These are phyloP conservation scores for Denticeps clupeoides DNA, from an alignment of 2,797 vertebrate genomes.

Conservation along the genomic window DNA sequence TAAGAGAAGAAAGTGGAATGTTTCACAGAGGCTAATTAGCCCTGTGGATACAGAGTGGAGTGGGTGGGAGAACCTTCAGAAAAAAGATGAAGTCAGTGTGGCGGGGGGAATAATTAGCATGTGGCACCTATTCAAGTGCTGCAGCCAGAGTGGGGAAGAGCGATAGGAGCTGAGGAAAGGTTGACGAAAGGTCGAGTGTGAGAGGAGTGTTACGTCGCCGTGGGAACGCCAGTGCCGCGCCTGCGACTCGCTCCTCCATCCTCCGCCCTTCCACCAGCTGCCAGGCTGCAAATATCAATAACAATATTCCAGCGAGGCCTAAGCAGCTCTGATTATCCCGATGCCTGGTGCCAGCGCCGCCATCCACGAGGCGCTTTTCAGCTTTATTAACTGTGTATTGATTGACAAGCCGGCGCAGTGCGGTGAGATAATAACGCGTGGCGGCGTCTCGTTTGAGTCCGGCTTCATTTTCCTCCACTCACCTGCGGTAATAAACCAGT, in stretches of 20 bases:
- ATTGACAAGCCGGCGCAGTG: neutral
- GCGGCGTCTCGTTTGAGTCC: neutral
- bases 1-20: slow-evolving; percentile 27
- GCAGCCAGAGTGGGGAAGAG: slow-evolving; percentile 14
- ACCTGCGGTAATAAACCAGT: neutral
- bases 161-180: too few relatives aligned
- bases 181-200: too few relatives aligned
- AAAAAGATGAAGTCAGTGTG: neutral
- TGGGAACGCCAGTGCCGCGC: too few relatives aligned
- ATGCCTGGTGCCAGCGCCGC: neutral
- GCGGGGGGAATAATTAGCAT: slow-evolving; percentile 29
- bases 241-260: too few relatives aligned
- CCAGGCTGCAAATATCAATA: slow-evolving; percentile 1
- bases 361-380: neutral
- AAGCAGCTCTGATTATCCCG: neutral
- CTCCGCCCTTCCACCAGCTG: neutral
- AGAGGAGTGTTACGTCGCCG: too few relatives aligned
- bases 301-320: neutral
- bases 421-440: neutral
- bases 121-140: slow-evolving; percentile 26
- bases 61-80: slow-evolving; percentile 1
- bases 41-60: slow-evolving; percentile 16
- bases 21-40: slow-evolving; percentile 35
- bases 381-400: slow-evolving; percentile 1
- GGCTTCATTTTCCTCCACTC: neutral